Percentiles rank a stretch among this genome's conserved stretches.
Conservation (phyloP, 23 tunicate genomes). For the Pegea sp. region DNA sequence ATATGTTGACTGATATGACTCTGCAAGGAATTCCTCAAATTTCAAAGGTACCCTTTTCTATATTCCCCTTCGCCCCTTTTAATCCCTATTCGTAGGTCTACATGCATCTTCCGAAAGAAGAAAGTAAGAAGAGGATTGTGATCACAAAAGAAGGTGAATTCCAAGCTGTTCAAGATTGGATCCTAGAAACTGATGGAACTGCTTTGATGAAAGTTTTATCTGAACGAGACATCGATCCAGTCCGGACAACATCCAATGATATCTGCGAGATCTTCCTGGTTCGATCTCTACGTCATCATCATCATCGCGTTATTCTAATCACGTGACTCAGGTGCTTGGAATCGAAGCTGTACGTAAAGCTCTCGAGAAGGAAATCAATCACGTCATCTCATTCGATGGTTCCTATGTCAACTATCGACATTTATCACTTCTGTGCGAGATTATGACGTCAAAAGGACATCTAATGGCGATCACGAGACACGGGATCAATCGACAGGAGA, state of each 20-base stretch:
- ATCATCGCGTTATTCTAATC: not conserved
- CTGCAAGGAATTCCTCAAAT: slow-evolving; percentile 97
- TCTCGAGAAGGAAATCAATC: slow-evolving; percentile 78
- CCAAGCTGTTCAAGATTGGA: slow-evolving; percentile 96
- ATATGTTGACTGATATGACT: slow-evolving; percentile 95
- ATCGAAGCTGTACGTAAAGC: slow-evolving; percentile 97
- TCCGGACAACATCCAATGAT: slow-evolving; percentile 92
- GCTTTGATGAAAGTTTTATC: slow-evolving; percentile 83
- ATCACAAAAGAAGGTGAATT: slow-evolving; percentile 96
- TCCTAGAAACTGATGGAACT: slow-evolving; percentile 97
- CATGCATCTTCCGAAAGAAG: slow-evolving; percentile 99
- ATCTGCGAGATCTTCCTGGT: slow-evolving; percentile 89
- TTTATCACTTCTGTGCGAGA: slow-evolving; percentile 77
- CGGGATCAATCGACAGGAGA: slow-evolving; percentile 94
- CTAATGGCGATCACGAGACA: slow-evolving; percentile 98
- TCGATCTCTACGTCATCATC: slow-evolving; percentile 2
- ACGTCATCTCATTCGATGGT: slow-evolving; percentile 94
- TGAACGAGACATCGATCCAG: slow-evolving; percentile 86
- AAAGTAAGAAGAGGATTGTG: slow-evolving; percentile 81
- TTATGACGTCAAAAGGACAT: slow-evolving; percentile 96
- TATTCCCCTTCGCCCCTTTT: too few species aligned
- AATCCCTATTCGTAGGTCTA: too few species aligned
- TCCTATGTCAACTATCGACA: slow-evolving; percentile 97
- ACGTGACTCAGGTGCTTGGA: slow-evolving; percentile 50
- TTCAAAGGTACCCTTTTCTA: slow-evolving; percentile 34